Conservation (phyloP, 2,888 invertebrate genomes). For the Furcula furcula region DNA sequence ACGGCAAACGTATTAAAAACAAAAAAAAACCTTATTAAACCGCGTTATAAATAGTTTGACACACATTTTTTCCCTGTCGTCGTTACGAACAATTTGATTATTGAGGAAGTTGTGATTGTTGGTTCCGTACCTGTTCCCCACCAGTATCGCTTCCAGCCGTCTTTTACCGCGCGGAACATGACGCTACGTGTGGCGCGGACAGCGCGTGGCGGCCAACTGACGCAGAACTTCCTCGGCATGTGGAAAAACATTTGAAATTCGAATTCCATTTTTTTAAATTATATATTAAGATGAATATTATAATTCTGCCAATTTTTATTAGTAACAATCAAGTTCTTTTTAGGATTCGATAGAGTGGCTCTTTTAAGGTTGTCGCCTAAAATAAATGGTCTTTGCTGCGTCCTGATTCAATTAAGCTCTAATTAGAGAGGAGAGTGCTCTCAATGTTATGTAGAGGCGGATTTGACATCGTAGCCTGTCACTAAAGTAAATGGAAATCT, state of each 20-base stretch:
- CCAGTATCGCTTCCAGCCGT: conserved; percentile 76
- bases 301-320: conserved; percentile 10
- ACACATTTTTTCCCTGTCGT: conserved; percentile 29
- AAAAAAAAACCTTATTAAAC: conserved; percentile 5
- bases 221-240: conserved; percentile 29
- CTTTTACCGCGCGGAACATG: conserved; percentile 73
- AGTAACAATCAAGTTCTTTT: conserved; percentile 25
- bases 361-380: conserved; percentile 44
- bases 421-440: conserved; percentile 77
- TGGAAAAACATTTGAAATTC: conserved; percentile 39
- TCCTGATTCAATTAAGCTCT: conserved; percentile 76
- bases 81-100: conserved; percentile 43
- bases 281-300: no score
- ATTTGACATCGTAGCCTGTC: conserved; percentile 71
- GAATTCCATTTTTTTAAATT: no score
- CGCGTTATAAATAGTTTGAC: conserved; percentile 2
- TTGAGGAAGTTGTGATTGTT: conserved; percentile 64
- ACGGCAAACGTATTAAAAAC: conserved; percentile 1
- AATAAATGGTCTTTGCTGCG: conserved; percentile 58
- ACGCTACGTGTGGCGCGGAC: conserved; percentile 62
- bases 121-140: conserved; percentile 78
- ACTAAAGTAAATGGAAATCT: conserved; percentile 70
- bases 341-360: conserved; percentile 31
- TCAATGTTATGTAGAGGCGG: conserved; percentile 68
- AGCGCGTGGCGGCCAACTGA: conserved; percentile 69